Base-by-base conservation (phyloP, 2,113 vertebrate genomes). In the Fregata magnificens region DNA sequence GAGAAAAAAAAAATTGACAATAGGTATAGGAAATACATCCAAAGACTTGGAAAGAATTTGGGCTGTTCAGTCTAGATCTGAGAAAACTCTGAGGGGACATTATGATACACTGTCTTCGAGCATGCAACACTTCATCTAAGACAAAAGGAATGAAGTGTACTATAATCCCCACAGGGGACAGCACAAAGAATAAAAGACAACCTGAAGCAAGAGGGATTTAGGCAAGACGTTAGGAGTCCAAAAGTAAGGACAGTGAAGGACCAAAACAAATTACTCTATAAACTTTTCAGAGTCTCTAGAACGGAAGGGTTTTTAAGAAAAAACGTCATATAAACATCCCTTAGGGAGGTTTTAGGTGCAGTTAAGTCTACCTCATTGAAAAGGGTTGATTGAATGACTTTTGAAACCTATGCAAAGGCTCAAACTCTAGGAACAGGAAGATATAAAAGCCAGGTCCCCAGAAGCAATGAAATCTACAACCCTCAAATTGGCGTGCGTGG, bases 61-160 rank as follows among this genome's bases (percentile, higher is more conserved):
- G 28, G 34, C 16, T 45, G 24, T 42, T 89, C 45, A 20, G 3
- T 59, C 62, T n/a, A 70, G 32, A 73, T 42, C 24, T 67, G 65
- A 67, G n/a, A 62, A 58, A 73, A 83, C n/a, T 40, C 28, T 65
- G 32, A 78, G 13, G 12, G 29, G 22, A 38, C 24, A 31, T 59
- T 47, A 66, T 7, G 13, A 90, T 22, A 32, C 7, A n/a, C 7
- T 4, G 6, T 34, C 31, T 59, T 69, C 0, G 0, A 47, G 25
- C 36, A 73, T 0, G 1, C 31, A 77, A 56, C 36, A 61, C 15
- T 44, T 69, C 7, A 26, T 10, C 32, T 19, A 26, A 88, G 71
- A 70, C 20, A 77, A 71, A 90, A 93, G 17, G 42, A 88, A 81
- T 24, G 0, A 66, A 81, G 25, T 3, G 7, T 38, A 66, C 47